Conservation (phyloP, 2,113 vertebrate genomes). For the Pomatorhinus ruficollis region DNA sequence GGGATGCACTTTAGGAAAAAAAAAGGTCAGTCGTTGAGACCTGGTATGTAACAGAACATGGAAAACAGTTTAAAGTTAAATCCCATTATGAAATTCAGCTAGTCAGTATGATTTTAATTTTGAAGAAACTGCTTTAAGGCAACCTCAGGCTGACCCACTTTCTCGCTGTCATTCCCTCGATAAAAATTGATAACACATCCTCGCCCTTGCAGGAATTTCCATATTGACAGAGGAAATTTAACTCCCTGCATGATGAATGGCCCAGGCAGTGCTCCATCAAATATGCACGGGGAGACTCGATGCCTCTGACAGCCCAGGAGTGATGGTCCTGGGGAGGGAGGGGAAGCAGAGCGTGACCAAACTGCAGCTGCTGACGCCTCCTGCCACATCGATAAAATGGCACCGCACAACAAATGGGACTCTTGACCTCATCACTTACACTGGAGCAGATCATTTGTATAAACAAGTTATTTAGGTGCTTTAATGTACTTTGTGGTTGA, state of each 20-base stretch:
- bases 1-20: fast-evolving
- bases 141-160: background rate
- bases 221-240: conserved; percentile 8
- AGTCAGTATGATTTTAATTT: background rate
- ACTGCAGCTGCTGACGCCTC: background rate
- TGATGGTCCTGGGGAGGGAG: background rate
- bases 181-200: background rate
- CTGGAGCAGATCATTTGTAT: conserved; percentile 17
- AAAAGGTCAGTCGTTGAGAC: background rate
- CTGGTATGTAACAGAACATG: background rate
- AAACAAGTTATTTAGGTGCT: conserved; percentile 35
- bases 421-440: conserved; percentile 15
- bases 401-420: background rate
- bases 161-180: background rate
- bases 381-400: background rate
- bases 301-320: background rate
- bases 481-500: background rate
- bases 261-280: background rate
- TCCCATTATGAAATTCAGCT: background rate
- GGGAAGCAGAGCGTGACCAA: background rate
- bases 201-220: background rate
- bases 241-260: conserved; percentile 19
- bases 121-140: background rate
- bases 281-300: background rate
- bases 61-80: background rate